Evolutionary conservation across 2,888 invertebrate species (phyloP).

Genomic region (Polyommatus iphigenia): DNA sequence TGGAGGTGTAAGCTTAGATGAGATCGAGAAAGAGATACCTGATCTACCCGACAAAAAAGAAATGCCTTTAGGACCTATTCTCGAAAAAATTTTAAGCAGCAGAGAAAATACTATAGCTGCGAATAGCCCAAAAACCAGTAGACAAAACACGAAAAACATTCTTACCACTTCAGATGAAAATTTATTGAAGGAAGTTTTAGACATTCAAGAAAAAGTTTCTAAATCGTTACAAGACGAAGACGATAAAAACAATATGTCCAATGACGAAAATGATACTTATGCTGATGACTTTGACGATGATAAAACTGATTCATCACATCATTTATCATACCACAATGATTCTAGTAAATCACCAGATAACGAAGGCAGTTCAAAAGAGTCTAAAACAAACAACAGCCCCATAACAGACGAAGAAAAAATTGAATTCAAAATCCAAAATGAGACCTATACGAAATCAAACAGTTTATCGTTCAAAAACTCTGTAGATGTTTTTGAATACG

Average conservation of each 20-base stretch:
- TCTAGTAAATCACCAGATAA: background rate
- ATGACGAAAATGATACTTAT: conserved; percentile 58
- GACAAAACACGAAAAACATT: conserved; percentile 48
- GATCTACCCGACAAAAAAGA: conserved; percentile 58
- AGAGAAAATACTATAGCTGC: conserved; percentile 62
- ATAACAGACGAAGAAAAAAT: conserved; percentile 31
- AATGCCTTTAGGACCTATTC: conserved; percentile 61
- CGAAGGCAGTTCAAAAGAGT: conserved; percentile 4
- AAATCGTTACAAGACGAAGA: conserved; percentile 52
- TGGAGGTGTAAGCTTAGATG: conserved; percentile 67
- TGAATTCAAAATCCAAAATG: conserved; percentile 46
- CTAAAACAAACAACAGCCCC: conserved; percentile 31
- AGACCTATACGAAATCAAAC: conserved; percentile 54
- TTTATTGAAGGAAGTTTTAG: conserved; percentile 67
- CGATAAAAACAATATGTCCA: conserved; percentile 45
- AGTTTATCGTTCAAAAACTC: conserved; percentile 66
- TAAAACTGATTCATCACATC: conserved; percentile 53
- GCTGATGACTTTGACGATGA: conserved; percentile 74
- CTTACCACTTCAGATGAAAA: conserved; percentile 72
- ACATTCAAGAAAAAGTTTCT: conserved; percentile 63
- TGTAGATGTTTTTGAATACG: conserved; percentile 69
- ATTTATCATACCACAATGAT: conserved; percentile 41
- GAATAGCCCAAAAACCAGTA: conserved; percentile 49
- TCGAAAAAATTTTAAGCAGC: conserved; percentile 66
- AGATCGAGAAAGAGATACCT: conserved; percentile 68